These are phyloP conservation scores for Idaea straminata DNA, from an alignment of 2,888 invertebrate species.

Conservation along the genomic window DNA sequence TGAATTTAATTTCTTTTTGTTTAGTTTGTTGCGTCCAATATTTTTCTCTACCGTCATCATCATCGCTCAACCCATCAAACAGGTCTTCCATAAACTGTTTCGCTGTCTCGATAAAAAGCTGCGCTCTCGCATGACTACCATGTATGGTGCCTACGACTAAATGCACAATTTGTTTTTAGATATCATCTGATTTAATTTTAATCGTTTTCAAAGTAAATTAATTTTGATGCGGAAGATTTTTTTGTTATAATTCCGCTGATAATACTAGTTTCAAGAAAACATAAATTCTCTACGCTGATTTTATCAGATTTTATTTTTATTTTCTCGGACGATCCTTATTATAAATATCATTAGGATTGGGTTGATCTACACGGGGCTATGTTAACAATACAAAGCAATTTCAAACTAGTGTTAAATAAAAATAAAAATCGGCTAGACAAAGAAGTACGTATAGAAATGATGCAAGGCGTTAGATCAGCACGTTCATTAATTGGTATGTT, in stretches of 20 bases:
- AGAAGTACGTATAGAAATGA: not conserved
- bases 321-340: not conserved
- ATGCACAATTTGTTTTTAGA: conserved; percentile 1
- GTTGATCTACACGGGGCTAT: no score
- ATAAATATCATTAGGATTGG: not conserved
- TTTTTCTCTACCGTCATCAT: not conserved
- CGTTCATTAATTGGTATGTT: not conserved
- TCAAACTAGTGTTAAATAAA: no score
- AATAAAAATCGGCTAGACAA: not conserved
- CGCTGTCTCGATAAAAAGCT: conserved; percentile 35
- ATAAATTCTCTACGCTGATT: not conserved
- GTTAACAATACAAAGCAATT: no score
- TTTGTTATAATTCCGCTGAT: not conserved
- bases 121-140: conserved; percentile 30
- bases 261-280: not conserved
- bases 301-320: not conserved
- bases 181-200: conserved; percentile 4
- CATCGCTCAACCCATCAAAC: conserved; percentile 11
- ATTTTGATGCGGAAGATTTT: not conserved
- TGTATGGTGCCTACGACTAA: conserved; percentile 23
- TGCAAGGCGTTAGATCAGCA: not conserved
- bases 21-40: not conserved
- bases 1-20: not conserved
- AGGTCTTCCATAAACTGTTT: conserved; percentile 35
- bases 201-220: not conserved